Base-by-base conservation (phyloP, 2,888 invertebrate genomes). In the Achlya flavicornis region DNA sequence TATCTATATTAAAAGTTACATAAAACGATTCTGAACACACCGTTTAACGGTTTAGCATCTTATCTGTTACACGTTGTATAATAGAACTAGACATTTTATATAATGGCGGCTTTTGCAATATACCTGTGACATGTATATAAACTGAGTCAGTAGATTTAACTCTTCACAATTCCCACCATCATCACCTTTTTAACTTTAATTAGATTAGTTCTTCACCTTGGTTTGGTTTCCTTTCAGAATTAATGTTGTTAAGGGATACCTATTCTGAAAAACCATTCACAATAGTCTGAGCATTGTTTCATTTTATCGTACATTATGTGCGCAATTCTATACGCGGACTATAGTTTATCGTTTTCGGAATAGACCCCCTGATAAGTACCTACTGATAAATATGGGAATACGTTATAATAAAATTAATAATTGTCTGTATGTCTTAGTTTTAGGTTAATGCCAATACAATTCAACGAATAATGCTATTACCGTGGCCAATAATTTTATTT, bases 401-500 rank as follows among this genome's bases (percentile, higher is more conserved):
- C 14, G 2, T 14, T 14, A 14, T 46, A 14, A 7, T 46, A 14
- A 12, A n/a, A 7, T 46, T 46, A 12, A n/a, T 48, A 48, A 7
- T 48, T 48, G 48, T 48, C 6, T 35, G 11, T 10, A 38, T 12
- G 41, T 41, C 12, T 41, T 53, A 53, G 53, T 16, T n/a, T 53
- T 19, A 53, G 53, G 0, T 16, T 19, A 1, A 53, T 19, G 53
- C 53, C 53, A 53, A 19, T 53, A 14, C 10, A 53, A 53, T 53
- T 53, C 53, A 53, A 53, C 53, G 53, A 53, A 53, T 19, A 19
- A n/a, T 63, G 57, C 58, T 63, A 46, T 63, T 61, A 43, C 61
- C 57, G 60, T 61, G 61, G 60, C 60, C 59, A 63, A 63, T 57
- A 46, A n/a, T 60, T 61, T 57, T 53, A 46, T 46, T 46, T 46